These are phyloP conservation scores for Buceros bicornis DNA, from an alignment of 2,797 vertebrate genomes.

Conservation along the genomic window DNA sequence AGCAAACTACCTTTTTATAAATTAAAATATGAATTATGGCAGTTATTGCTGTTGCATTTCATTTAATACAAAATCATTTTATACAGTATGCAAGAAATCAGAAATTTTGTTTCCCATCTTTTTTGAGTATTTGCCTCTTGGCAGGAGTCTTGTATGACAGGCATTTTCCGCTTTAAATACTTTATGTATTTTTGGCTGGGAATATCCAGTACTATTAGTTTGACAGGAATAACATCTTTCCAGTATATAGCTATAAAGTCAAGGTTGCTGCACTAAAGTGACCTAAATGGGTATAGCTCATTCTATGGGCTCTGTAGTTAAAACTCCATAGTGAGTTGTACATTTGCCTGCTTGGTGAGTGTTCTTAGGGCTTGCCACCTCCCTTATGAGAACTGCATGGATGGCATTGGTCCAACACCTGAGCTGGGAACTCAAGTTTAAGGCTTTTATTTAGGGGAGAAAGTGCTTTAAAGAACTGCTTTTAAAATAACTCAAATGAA, in stretches of 20 bases:
- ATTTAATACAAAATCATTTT: background rate
- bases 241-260: background rate
- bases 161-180: background rate
- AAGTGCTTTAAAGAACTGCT: background rate
- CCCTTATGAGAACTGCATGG: background rate
- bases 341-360: background rate
- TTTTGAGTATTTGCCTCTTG: constrained; percentile 11
- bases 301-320: background rate
- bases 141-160: background rate
- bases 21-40: background rate
- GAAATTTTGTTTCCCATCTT: background rate
- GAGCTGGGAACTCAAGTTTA: background rate
- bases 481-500: background rate
- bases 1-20: background rate
- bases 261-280: background rate
- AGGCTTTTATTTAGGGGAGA: background rate
- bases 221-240: background rate
- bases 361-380: background rate
- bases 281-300: background rate
- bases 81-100: background rate
- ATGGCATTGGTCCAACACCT: background rate
- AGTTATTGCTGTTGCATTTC: background rate
- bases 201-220: background rate
- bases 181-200: background rate
- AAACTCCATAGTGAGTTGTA: background rate